Conservation (phyloP, 2,797 vertebrate species). For the Schizothorax lantsangensis region DNA sequence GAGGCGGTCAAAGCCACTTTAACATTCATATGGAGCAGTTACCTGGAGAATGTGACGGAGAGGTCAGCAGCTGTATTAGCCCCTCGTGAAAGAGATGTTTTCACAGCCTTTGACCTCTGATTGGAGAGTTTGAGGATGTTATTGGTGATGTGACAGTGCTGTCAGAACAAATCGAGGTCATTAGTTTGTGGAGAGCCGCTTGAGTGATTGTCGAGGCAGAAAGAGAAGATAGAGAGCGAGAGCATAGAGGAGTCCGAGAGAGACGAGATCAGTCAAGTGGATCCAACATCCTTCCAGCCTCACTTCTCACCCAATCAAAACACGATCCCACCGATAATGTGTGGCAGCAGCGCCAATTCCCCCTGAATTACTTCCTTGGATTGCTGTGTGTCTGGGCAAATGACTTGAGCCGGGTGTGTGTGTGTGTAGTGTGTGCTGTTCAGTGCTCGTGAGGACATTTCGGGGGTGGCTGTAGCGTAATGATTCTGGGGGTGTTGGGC, state of each 20-base stretch:
- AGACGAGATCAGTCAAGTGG: slow-evolving; percentile 44
- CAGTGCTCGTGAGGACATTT: neutral
- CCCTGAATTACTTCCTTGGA: slow-evolving; percentile 33
- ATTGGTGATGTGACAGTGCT: slow-evolving; percentile 36
- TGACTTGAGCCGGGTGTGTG: slow-evolving; percentile 31
- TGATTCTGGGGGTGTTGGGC: neutral
- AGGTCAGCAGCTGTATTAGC: slow-evolving; percentile 18
- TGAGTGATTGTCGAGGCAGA: slow-evolving; percentile 12
- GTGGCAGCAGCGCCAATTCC: slow-evolving; percentile 27
- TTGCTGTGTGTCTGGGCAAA: slow-evolving; percentile 21
- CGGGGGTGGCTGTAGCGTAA: neutral
- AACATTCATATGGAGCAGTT: slow-evolving; percentile 6
- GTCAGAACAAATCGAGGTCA: slow-evolving; percentile 45
- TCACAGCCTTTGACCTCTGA: slow-evolving; percentile 13
- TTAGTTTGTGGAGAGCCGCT: slow-evolving; percentile 32
- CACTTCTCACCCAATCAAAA: slow-evolving; percentile 47
- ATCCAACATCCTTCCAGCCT: slow-evolving; percentile 44
- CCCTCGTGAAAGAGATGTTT: neutral
- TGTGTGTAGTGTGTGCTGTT: neutral
- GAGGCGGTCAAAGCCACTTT: neutral
- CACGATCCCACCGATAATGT: slow-evolving; percentile 4
- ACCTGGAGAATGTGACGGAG: neutral
- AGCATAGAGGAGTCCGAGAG: neutral
- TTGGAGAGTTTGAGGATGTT: slow-evolving; percentile 39
- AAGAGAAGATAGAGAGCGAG: neutral